phyloP scores from a whole-genome alignment of 1,140 invertebrate species.

The Melitaea cinxia region DNA sequence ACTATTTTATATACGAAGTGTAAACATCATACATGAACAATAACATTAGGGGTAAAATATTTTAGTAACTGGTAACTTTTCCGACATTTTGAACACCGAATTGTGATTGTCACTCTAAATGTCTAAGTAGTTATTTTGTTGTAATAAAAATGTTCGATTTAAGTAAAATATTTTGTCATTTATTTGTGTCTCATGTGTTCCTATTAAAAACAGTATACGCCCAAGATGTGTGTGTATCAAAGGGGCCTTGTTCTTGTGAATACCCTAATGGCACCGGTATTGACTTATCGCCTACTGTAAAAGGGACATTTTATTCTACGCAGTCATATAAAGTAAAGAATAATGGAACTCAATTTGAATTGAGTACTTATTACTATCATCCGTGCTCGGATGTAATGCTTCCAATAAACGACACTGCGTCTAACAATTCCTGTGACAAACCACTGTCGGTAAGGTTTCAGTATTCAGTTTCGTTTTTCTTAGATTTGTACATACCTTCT shows the following conservation, averaged over 20 bases:
- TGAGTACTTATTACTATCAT: conserved; percentile 71
- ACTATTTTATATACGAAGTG: too few relatives aligned
- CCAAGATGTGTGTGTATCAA: conserved; percentile 65
- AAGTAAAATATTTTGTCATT: conserved; percentile 18
- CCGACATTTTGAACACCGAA: neutral
- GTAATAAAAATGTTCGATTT: conserved; percentile 27
- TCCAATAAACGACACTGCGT: neutral
- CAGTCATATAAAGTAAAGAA: conserved; percentile 48
- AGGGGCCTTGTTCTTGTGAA: conserved; percentile 66
- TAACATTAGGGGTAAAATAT: neutral
- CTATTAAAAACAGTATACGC: conserved; percentile 36
- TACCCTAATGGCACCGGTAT: conserved; percentile 78
- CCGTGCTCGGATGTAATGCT: conserved; percentile 58
- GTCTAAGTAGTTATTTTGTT: neutral
- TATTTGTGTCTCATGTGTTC: conserved; percentile 30
- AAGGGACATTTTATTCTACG: conserved; percentile 54
- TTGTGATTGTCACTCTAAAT: conserved; percentile 10
- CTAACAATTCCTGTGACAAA: conserved; percentile 5
- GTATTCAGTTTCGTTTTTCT: conserved; percentile 23
- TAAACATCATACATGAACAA: too few relatives aligned
- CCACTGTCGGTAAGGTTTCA: conserved; percentile 59
- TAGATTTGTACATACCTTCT: conserved; percentile 17
- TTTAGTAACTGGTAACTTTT: neutral
- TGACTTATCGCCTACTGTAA: conserved; percentile 58
- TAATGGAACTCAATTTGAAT: conserved; percentile 44